Conservation (phyloP, 1,140 invertebrate genomes). For the Chironomus tepperi region DNA sequence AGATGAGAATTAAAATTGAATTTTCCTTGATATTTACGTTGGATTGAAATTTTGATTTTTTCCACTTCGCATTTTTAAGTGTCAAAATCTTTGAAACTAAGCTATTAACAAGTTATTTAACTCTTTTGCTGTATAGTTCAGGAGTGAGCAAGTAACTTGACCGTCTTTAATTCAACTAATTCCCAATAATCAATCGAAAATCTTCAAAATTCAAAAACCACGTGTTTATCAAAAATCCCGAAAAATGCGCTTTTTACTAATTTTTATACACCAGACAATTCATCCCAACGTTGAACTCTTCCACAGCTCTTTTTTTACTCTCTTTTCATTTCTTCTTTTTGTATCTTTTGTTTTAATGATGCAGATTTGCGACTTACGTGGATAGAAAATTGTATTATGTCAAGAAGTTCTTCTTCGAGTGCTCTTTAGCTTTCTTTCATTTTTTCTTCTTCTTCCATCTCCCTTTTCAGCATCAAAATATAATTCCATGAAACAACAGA, state of each 20-base stretch:
- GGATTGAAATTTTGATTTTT: not conserved
- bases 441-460: no score
- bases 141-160: no score
- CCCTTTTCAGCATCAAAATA: no score
- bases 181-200: not conserved
- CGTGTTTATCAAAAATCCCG: not conserved
- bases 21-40: not conserved
- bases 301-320: not conserved
- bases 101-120: no score
- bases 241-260: not conserved
- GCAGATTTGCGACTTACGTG: constrained; percentile 6
- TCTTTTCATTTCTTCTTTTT: not conserved
- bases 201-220: not conserved
- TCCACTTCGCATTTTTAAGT: not conserved
- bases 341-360: constrained; percentile 9
- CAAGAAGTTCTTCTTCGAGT: constrained; percentile 12
- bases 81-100: no score
- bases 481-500: no score
- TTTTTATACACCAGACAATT: no score
- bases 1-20: no score
- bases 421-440: not conserved
- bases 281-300: not conserved
- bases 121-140: no score
- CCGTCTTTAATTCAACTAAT: not conserved
- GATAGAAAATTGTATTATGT: constrained; percentile 3